Evolutionary conservation across 1,140 invertebrate genomes (phyloP), one percentile per base, ranked within the genome.

Genomic region (Heliconius eleuchia): DNA sequence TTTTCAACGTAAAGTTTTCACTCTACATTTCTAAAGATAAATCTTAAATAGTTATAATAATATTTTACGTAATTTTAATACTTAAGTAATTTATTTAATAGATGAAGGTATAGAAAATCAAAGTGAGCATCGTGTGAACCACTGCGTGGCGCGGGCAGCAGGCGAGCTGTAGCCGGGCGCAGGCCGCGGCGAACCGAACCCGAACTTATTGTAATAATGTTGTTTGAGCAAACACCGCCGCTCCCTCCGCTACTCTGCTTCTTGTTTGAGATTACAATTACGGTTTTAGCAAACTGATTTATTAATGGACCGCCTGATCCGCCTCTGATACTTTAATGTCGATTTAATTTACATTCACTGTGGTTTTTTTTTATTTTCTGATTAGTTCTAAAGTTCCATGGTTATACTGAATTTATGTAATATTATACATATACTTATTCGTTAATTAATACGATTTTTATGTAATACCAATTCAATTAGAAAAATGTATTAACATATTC

Each of bases 191-290:
- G 88, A 88, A 87, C 87, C 88, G 86, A 88, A 73, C 87, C 89
- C 89, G 83, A 93, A 93, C 91, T 94, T 94, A 94, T 94, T 94
- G 90, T 93, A 93, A 93, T 91, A 94, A 93, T 94, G 92, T 94
- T 94, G 91, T 93, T 91, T 92, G 88, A 92, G 89, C 89, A 94
- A 94, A 93, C 92, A 93, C 85, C 80, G 85, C 82, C 80, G 83
- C 86, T 83, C 89, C 87, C 88, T 86, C 83, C 84, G 83, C 86
- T 27, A 89, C 89, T 86, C 82, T 83, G 84, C 87, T 39, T 46
- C 90, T 90, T 94, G 92, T 94, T 94, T 94, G 92, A 92, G 92
- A 92, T 94, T 92, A 94, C 92, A 93, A 93, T 94, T 94, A 94
- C 92, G 92, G 92, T 91, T 94, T 93, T 93, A 93, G 92, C 91